Conservation (phyloP, 2,113 vertebrate genomes). For the Myocastor coypus region DNA sequence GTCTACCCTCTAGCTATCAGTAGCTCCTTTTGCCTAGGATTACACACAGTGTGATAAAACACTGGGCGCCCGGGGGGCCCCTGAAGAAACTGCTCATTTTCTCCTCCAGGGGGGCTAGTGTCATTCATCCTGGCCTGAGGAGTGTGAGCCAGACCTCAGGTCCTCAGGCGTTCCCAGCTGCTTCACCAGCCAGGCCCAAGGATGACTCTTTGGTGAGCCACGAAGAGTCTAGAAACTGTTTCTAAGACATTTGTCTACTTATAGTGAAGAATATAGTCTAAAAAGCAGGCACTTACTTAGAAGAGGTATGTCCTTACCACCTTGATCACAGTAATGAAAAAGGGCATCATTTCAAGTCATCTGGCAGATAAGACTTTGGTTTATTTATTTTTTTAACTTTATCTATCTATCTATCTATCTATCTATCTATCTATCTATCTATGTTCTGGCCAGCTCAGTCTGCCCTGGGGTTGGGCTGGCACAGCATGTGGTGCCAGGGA, state of each 20-base stretch:
- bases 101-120: background rate
- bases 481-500: too few species aligned
- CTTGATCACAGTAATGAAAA: conserved; percentile 5
- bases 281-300: conserved; percentile 59
- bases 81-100: background rate
- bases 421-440: too few species aligned
- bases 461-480: too few species aligned
- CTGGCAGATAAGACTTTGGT: background rate
- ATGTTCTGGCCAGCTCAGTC: too few species aligned
- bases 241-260: conserved; percentile 55
- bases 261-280: conserved; percentile 3
- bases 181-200: background rate
- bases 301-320: background rate
- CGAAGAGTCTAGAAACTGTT: conserved; percentile 38
- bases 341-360: background rate
- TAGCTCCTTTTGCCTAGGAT: background rate
- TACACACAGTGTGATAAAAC: background rate
- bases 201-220: conserved; percentile 53
- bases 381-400: too few species aligned
- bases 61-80: background rate
- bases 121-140: background rate
- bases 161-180: background rate
- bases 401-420: too few species aligned
- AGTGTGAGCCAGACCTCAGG: background rate
- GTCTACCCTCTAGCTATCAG: background rate